Evolutionary conservation across 1,140 invertebrate genomes (phyloP).

Genomic region (Tetramorium parvispinum): DNA sequence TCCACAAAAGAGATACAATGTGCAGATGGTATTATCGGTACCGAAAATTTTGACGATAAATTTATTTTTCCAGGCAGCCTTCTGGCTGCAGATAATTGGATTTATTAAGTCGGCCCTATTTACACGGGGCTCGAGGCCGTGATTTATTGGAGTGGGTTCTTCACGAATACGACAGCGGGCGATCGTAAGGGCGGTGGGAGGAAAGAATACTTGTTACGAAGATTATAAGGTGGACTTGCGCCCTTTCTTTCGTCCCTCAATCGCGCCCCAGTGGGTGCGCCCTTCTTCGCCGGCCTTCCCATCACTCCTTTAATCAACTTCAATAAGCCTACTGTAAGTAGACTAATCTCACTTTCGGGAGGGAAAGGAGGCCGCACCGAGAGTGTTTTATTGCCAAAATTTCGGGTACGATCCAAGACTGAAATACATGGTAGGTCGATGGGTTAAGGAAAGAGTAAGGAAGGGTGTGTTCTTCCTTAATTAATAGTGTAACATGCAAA

Average conservation of each 20-base stretch:
- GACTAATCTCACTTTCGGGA: constrained; percentile 65
- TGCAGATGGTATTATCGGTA: constrained; percentile 44
- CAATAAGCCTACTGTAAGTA: constrained; percentile 71
- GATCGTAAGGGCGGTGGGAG: neutral
- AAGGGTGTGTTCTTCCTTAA: constrained; percentile 32
- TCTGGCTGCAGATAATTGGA: constrained; percentile 74
- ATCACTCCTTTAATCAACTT: constrained; percentile 66
- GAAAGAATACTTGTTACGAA: constrained; percentile 72
- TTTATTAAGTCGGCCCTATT: constrained; percentile 79
- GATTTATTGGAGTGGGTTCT: constrained; percentile 77
- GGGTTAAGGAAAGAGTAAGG: neutral
- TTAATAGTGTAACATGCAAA: constrained; percentile 59
- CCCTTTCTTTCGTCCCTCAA: constrained; percentile 50
- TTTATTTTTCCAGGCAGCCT: constrained; percentile 65
- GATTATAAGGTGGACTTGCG: constrained; percentile 75
- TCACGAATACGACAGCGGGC: constrained; percentile 46
- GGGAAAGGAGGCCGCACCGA: neutral
- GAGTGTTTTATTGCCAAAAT: constrained; percentile 42
- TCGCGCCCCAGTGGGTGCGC: neutral
- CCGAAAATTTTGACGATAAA: constrained; percentile 70
- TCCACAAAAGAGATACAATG: constrained; percentile 34
- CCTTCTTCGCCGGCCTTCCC: neutral
- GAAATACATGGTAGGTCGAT: neutral
- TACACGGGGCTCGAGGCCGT: constrained; percentile 74
- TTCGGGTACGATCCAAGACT: constrained; percentile 4